Evolutionary conservation across 2,113 vertebrate genomes (phyloP).

Genomic region (Calypte anna): DNA sequence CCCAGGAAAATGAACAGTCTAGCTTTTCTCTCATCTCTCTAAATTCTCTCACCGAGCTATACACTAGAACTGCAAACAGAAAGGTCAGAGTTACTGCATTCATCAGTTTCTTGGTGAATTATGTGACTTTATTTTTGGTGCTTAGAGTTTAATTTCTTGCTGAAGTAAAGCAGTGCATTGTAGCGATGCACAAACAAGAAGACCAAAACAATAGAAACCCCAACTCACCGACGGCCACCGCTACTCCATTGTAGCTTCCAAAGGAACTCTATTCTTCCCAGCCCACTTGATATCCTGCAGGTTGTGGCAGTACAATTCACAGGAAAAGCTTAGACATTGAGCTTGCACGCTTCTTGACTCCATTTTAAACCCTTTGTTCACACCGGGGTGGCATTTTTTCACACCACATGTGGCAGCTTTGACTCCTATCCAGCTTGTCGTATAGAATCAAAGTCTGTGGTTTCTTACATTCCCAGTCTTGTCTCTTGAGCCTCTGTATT

Average conservation of each 20-base stretch:
- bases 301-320: conserved; percentile 82
- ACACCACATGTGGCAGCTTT: conserved; percentile 86
- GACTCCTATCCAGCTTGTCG: conserved; percentile 83
- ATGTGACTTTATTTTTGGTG: conserved; percentile 58
- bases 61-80: neutral
- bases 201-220: conserved; percentile 72
- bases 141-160: conserved; percentile 73
- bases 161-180: conserved; percentile 68
- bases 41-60: conserved; percentile 32
- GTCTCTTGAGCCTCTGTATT: conserved; percentile 44
- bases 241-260: conserved; percentile 72
- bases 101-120: conserved; percentile 47
- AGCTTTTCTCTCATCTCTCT: neutral
- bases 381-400: conserved; percentile 88
- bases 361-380: conserved; percentile 88
- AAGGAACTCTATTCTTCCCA: conserved; percentile 75
- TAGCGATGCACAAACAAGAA: conserved; percentile 69
- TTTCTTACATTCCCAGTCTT: conserved; percentile 58
- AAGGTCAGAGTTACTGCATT: conserved; percentile 41
- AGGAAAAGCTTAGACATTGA: conserved; percentile 84
- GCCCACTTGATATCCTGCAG: conserved; percentile 81
- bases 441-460: conserved; percentile 80
- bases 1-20: neutral
- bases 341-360: conserved; percentile 85
- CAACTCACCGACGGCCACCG: conserved; percentile 60